Conservation (phyloP, 2,888 invertebrate species). For the Dermolepida albohirtum region DNA sequence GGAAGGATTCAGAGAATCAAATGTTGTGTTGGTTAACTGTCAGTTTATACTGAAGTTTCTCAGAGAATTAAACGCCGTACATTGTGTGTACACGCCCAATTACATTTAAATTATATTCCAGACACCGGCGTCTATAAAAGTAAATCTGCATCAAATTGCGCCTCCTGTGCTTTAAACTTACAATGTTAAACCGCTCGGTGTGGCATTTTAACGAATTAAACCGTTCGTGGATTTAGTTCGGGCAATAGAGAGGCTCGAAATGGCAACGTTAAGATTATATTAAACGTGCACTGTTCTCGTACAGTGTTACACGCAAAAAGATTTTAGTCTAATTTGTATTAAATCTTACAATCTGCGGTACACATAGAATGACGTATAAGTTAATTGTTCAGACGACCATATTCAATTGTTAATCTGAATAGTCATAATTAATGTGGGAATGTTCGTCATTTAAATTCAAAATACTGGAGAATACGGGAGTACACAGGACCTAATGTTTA, state of each 20-base stretch:
- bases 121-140: slow-evolving; percentile 39
- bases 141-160: slow-evolving; percentile 41
- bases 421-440: no score
- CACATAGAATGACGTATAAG: slow-evolving; percentile 5
- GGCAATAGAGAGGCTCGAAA: slow-evolving; percentile 8
- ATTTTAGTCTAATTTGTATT: slow-evolving; percentile 19
- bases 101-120: slow-evolving; percentile 42
- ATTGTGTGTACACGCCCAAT: slow-evolving; percentile 36
- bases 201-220: slow-evolving; percentile 31
- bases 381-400: background rate
- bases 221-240: slow-evolving; percentile 23
- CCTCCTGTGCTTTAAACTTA: slow-evolving; percentile 6
- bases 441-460: no score
- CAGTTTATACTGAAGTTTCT: slow-evolving; percentile 24
- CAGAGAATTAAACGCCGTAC: slow-evolving; percentile 15
- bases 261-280: slow-evolving; percentile 26
- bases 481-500: no score
- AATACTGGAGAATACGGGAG: no score
- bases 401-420: no score
- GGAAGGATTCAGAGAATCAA: no score
- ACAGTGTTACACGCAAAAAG: slow-evolving; percentile 22
- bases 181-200: slow-evolving; percentile 26
- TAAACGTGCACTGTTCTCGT: background rate
- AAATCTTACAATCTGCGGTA: slow-evolving; percentile 21
- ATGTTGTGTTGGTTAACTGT: slow-evolving; percentile 21